Evolutionary conservation across 2,797 vertebrate species (phyloP).

Genomic region (Echeneis naucrates): DNA sequence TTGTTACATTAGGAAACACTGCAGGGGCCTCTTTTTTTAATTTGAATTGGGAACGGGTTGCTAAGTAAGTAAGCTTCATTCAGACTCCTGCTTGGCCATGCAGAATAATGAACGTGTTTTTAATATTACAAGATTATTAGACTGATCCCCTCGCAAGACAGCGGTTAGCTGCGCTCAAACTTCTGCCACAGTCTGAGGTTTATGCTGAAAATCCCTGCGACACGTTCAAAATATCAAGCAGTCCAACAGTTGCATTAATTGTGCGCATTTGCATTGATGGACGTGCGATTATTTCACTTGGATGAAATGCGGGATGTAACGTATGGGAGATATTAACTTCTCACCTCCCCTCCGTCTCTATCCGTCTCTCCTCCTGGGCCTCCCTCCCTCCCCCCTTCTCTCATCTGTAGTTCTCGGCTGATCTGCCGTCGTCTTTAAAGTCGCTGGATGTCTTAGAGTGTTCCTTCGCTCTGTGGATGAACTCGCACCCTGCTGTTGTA

Average conservation of each 20-base stretch:
- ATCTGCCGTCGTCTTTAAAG: constrained; percentile 69
- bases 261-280: constrained; percentile 62
- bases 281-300: constrained; percentile 56
- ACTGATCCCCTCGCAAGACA: constrained; percentile 44
- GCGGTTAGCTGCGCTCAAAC: constrained; percentile 35
- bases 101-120: constrained; percentile 51
- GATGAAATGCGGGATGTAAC: constrained; percentile 52
- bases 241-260: constrained; percentile 43
- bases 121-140: constrained; percentile 58
- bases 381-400: constrained; percentile 57
- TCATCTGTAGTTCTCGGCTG: constrained; percentile 68
- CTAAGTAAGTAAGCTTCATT: constrained; percentile 23
- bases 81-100: constrained; percentile 7
- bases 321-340: constrained; percentile 63
- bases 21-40: constrained; percentile 7
- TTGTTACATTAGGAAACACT: constrained; percentile 24
- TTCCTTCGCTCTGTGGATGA: constrained; percentile 54
- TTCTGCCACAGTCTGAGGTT: constrained; percentile 30
- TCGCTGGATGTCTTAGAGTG: constrained; percentile 53
- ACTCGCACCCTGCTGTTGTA: constrained; percentile 47
- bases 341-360: constrained; percentile 36
- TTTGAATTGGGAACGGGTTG: constrained; percentile 40
- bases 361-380: constrained; percentile 30
- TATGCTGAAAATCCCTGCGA: constrained; percentile 49
- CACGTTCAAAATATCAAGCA: constrained; percentile 65